Base-by-base conservation (phyloP, 2,113 vertebrate species). In the Protomyctophum bolini region DNA sequence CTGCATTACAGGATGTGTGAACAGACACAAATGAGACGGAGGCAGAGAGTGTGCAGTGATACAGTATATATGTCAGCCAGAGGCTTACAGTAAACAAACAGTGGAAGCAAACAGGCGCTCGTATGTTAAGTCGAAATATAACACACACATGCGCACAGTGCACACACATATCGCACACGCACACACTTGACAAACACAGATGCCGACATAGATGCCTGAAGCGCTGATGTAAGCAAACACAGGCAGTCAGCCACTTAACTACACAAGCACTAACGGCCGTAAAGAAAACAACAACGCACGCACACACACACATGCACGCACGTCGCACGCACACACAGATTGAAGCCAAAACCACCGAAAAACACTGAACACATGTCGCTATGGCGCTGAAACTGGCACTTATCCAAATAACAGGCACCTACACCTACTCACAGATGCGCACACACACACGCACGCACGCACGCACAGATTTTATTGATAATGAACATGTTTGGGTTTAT, bases 241-340 rank as follows among this genome's bases (percentile, higher is more conserved):
- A 81, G 79, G 82, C 86, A 83, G 80, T 82, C 81, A 73, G 76
- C 89, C 86, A 85, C 88, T 83, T 85, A 87, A 84, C 21, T 21
- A 21, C 79, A 78, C 69, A 66, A 83, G 81, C 71, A 84, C 75
- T 76, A 82, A 82, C 81, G 79, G 74, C 76, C 70, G 83, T 79
- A 83, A 87, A 89, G 79, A 79, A 77, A 83, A 83, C 70, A 77
- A 73, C 15, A 79, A 58, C 15, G 28, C 21, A 29, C n/a, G 21
- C 65, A 67, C 49, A 46, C n/a, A 33, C 77, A 69, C 48, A 21
- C 64, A 29, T 14, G 1, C 8, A 3, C 21, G 5, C 10, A 61
- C 59, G 45, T 11, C 33, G 47, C 12, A 52, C 7, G 12, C 50
- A 52, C 50, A 52, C 50, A 10, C 50, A 41, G 33, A 41, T 41